Conservation (phyloP, 2,888 invertebrate genomes). For the Orchesellides sinensis region DNA sequence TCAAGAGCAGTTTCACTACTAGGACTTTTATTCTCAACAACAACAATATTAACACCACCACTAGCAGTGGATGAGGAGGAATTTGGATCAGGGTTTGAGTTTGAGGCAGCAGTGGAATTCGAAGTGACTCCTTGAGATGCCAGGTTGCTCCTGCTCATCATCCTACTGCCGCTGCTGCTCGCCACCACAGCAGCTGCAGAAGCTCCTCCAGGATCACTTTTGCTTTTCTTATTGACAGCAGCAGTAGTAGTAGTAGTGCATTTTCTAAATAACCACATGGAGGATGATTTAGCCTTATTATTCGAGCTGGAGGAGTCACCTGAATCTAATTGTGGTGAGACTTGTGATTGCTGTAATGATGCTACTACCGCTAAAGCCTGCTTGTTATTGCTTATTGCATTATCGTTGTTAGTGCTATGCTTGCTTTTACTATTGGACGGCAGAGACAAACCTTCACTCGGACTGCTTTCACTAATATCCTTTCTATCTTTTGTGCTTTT, state of each 20-base stretch:
- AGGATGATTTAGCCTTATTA: not conserved
- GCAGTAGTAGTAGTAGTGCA: not conserved
- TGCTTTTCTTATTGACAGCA: not conserved
- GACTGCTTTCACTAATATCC: no score
- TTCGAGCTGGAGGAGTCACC: no score
- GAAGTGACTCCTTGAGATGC: constrained; percentile 5
- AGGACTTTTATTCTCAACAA: constrained; percentile 66
- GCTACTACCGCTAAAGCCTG: not conserved
- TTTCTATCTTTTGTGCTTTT: no score
- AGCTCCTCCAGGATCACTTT: not conserved
- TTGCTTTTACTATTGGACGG: not conserved
- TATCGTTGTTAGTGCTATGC: not conserved
- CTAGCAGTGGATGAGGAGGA: not conserved
- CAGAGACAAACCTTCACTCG: not conserved
- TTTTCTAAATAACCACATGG: constrained; percentile 16
- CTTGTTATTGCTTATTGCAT: not conserved
- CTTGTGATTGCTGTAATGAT: not conserved
- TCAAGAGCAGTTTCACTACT: constrained; percentile 68
- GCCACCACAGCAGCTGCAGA: not conserved
- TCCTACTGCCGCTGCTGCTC: constrained; percentile 22
- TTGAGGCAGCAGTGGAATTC: not conserved
- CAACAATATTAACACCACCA: constrained; percentile 66
- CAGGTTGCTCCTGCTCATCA: no score
- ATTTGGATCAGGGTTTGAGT: not conserved
- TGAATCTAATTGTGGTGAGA: not conserved